Evolutionary conservation across 37 sponge, comb jelly and placozoan species (phyloP).

Genomic region (Diacarnus erythraeanus): DNA sequence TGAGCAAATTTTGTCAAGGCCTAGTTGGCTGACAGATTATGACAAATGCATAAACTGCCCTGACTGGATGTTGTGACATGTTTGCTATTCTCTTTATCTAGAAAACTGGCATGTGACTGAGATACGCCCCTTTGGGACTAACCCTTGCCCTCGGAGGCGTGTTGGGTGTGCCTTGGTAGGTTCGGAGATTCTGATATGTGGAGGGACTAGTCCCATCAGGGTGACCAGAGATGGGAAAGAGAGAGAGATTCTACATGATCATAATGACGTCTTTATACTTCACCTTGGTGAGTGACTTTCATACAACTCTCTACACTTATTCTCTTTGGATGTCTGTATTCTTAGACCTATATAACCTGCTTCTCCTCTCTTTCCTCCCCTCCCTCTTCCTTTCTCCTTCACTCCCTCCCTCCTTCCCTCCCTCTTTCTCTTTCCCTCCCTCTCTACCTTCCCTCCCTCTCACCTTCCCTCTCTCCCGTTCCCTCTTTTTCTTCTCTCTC

Average conservation of each 20-base stretch:
- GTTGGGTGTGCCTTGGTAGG: conserved; percentile 55
- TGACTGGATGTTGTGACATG: too few species aligned
- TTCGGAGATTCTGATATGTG: conserved; percentile 52
- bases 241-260: conserved; percentile 42
- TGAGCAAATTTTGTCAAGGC: too few species aligned
- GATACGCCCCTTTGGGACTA: conserved; percentile 48
- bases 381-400: neutral
- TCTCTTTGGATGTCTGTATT: too few species aligned
- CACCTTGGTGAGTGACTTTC: conserved; percentile 33
- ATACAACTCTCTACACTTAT: neutral
- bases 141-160: conserved; percentile 57
- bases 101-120: conserved; percentile 43
- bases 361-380: neutral
- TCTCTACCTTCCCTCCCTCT: neutral
- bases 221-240: neutral
- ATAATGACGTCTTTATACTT: conserved; percentile 51
- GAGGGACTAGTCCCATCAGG: conserved; percentile 55
- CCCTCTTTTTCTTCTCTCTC: neutral
- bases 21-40: too few species aligned
- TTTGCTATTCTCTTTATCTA: too few species aligned
- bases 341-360: too few species aligned
- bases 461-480: too few species aligned
- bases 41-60: too few species aligned
- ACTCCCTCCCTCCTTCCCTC: conserved; percentile 5
- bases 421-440: conserved; percentile 5